Evolutionary conservation across 2,113 vertebrate species (phyloP).

Genomic region (Varanus salvator): DNA sequence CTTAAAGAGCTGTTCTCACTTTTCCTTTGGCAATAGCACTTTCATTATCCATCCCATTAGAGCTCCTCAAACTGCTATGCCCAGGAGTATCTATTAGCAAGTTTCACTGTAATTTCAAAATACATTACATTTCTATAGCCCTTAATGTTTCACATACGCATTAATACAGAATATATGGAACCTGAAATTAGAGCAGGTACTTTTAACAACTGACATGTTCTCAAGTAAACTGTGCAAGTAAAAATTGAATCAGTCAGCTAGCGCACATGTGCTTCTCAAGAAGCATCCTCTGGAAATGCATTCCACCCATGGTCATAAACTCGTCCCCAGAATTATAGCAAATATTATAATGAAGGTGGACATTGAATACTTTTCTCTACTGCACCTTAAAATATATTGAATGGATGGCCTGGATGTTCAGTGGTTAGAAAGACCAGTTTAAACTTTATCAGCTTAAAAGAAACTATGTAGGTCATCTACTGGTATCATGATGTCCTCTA

Average conservation of each 20-base stretch:
- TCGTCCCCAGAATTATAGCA: not conserved
- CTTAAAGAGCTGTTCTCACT: constrained; percentile 4
- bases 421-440: not conserved
- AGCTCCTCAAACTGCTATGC: not conserved
- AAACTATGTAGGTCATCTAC: not conserved
- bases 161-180: constrained; percentile 2
- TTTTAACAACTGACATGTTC: not conserved
- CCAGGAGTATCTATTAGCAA: constrained; percentile 23
- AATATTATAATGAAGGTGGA: too few species aligned
- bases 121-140: not conserved
- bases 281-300: not conserved
- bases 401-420: rapidly evolving
- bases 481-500: not conserved
- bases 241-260: not conserved
- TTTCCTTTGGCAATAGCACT: constrained; percentile 9
- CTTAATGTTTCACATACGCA: constrained; percentile 3
- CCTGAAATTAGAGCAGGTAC: constrained; percentile 2
- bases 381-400: not conserved
- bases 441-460: not conserved
- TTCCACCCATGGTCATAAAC: not conserved
- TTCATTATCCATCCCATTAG: constrained; percentile 22
- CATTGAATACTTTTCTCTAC: not conserved
- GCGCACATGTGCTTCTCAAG: not conserved
- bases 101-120: constrained; percentile 14
- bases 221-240: not conserved